Evolutionary conservation across 1,140 invertebrate genomes (phyloP).

Genomic region (Pollicipes pollicipes): DNA sequence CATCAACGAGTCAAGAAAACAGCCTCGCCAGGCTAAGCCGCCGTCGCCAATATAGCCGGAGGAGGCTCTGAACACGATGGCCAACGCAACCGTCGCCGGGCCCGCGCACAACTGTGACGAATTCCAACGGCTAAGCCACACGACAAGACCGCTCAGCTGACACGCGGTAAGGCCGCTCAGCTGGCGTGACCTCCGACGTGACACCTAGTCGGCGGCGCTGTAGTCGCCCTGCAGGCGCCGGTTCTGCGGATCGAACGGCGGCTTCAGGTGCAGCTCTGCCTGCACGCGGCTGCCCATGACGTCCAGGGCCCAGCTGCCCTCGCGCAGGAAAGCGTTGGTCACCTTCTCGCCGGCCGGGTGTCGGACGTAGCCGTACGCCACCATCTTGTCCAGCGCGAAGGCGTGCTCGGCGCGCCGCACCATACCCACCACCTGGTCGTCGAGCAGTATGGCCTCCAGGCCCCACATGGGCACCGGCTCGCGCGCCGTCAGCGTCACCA

Average conservation of each 20-base stretch:
- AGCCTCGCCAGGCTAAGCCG: no score
- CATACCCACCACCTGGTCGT: conserved; percentile 54
- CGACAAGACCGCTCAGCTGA: no score
- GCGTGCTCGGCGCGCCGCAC: conserved; percentile 60
- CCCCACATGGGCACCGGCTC: conserved; percentile 58
- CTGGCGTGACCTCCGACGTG: no score
- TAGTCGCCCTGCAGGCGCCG: conserved; percentile 34
- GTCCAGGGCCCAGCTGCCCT: conserved; percentile 59
- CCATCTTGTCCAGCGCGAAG: conserved; percentile 46
- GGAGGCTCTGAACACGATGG: no score
- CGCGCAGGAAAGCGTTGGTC: conserved; percentile 44
- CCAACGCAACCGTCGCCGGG: no score
- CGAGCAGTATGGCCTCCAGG: conserved; percentile 60
- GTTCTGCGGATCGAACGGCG: conserved; percentile 59
- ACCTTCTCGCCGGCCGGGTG: conserved; percentile 37
- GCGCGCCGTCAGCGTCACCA: conserved; percentile 51
- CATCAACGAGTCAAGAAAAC: no score
- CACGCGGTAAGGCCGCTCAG: no score
- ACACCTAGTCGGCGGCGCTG: no score
- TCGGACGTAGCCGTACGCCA: conserved; percentile 42
- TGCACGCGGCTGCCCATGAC: conserved; percentile 49
- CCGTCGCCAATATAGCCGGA: no score
- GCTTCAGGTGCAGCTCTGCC: conserved; percentile 46
- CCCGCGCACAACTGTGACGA: no score
- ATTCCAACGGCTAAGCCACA: no score